A percentile compares a stretch with the other conserved stretches of the same genome.
These are phyloP conservation scores for Tetramorium simillimum DNA, from an alignment of 1,140 invertebrate genomes.

Conservation along the genomic window DNA sequence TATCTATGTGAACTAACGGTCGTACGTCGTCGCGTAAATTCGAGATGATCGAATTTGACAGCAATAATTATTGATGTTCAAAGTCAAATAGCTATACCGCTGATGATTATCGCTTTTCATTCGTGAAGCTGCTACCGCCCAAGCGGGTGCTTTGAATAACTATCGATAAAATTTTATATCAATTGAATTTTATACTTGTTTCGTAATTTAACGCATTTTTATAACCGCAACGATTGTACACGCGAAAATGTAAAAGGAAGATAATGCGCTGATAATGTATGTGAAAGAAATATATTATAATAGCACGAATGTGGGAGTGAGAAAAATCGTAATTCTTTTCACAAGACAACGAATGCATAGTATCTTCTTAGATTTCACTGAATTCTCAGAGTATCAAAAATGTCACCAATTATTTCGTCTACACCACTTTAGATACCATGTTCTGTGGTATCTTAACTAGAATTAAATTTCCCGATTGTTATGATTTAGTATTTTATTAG, in stretches of 20 bases:
- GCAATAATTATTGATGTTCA: background rate
- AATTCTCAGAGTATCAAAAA: background rate
- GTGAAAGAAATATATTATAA: constrained; percentile 38
- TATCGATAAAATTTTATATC: constrained; percentile 23
- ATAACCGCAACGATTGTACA: constrained; percentile 20
- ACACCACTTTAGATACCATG: background rate
- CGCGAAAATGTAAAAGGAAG: background rate
- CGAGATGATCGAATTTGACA: background rate
- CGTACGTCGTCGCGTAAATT: background rate
- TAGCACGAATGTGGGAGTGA: constrained; percentile 15
- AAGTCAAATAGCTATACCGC: background rate
- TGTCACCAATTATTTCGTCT: background rate
- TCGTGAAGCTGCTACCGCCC: background rate
- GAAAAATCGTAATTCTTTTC: background rate
- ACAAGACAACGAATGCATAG: background rate
- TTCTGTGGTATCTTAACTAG: background rate
- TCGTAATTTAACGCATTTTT: constrained; percentile 37
- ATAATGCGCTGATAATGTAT: constrained; percentile 12
- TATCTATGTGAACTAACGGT: background rate
- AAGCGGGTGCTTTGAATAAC: constrained; percentile 15
- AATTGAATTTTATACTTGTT: constrained; percentile 31
- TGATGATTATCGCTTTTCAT: constrained; percentile 10
- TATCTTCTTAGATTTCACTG: background rate
- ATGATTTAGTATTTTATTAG: background rate
- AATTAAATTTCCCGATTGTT: background rate